Conservation (phyloP, 2,113 vertebrate genomes). For the Amphilophus citrinellus region DNA sequence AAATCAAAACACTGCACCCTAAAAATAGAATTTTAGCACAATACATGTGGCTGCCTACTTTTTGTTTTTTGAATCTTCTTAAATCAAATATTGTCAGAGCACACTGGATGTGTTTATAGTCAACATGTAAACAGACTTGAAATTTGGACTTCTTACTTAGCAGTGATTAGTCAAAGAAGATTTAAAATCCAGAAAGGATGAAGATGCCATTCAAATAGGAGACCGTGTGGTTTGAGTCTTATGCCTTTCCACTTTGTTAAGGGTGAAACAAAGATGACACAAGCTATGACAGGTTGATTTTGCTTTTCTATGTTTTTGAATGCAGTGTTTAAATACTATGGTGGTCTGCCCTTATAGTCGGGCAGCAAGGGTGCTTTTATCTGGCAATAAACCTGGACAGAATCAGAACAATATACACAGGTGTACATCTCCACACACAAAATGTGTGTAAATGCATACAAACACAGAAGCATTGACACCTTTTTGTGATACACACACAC, state of each 20-base stretch:
- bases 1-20: background rate
- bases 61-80: background rate
- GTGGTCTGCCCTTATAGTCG: conserved; percentile 17
- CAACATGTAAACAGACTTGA: conserved; percentile 63
- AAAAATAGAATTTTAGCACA: background rate
- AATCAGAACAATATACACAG: conserved; percentile 21
- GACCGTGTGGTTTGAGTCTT: conserved; percentile 29
- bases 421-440: conserved; percentile 6
- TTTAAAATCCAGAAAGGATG: conserved; percentile 65
- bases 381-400: conserved; percentile 36
- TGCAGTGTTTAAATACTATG: background rate
- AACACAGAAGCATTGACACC: conserved; percentile 17
- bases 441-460: conserved; percentile 30
- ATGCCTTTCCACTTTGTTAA: conserved; percentile 46
- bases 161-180: conserved; percentile 69
- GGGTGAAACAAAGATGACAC: conserved; percentile 56
- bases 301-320: conserved; percentile 26
- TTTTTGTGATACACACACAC: background rate
- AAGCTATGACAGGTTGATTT: conserved; percentile 31
- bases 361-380: conserved; percentile 9
- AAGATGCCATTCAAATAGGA: conserved; percentile 60
- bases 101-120: conserved; percentile 54
- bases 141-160: conserved; percentile 58
- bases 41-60: background rate
- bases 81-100: conserved; percentile 45